Percentiles rank a stretch among this genome's conserved stretches.
Conservation (phyloP, 2,888 invertebrate species). For the Labia minor region DNA sequence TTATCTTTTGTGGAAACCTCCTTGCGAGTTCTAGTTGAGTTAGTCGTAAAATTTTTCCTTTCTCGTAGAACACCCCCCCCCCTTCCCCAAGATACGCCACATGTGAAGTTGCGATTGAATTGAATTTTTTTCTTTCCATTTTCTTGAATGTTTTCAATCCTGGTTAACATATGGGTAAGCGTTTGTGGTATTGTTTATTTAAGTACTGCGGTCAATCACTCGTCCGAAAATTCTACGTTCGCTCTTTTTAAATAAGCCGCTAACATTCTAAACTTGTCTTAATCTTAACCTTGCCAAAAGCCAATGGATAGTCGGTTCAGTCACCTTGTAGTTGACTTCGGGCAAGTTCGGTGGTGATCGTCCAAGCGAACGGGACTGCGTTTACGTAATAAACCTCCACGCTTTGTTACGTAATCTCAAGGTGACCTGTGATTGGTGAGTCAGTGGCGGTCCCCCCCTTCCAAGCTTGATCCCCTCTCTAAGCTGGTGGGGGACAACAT, state of each 20-base stretch:
- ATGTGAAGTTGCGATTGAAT: too few relatives aligned
- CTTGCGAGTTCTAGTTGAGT: too few relatives aligned
- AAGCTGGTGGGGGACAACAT: not conserved
- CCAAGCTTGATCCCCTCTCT: constrained; percentile 30
- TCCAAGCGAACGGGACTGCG: constrained; percentile 25
- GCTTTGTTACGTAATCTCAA: constrained; percentile 37
- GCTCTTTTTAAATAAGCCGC: constrained; percentile 18
- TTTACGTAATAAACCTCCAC: constrained; percentile 22
- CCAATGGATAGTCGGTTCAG: constrained; percentile 23
- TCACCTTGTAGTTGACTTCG: constrained; percentile 23
- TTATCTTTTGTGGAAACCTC: too few relatives aligned
- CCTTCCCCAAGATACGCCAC: too few relatives aligned
- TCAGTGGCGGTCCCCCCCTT: constrained; percentile 41
- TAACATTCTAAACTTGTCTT: constrained; percentile 20
- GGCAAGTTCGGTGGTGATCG: constrained; percentile 18
- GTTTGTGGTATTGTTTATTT: not conserved
- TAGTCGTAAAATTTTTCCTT: too few relatives aligned
- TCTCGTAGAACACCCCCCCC: too few relatives aligned
- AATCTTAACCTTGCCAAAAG: constrained; percentile 21
- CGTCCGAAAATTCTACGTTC: not conserved
- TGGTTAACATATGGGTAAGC: too few relatives aligned
- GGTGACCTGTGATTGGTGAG: constrained; percentile 43
- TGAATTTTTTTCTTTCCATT: too few relatives aligned
- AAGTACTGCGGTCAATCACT: constrained; percentile 15
- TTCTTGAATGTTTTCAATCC: too few relatives aligned